phyloP scores from a whole-genome alignment of 2,797 vertebrate species.

The Lophotriccus pileatus region DNA sequence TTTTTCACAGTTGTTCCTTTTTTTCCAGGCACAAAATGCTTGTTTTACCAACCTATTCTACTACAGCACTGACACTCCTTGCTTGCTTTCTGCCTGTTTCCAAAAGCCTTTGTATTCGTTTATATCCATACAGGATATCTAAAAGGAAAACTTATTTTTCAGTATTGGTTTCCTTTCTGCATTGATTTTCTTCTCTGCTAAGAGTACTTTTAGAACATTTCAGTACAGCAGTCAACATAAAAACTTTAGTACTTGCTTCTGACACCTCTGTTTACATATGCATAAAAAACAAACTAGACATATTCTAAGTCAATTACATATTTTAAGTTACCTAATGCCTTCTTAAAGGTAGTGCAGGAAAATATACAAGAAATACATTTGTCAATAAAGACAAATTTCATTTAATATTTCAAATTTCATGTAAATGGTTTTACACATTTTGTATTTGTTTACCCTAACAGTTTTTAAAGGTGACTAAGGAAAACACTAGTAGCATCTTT shows the following conservation, averaged over 20 bases:
- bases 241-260: not conserved
- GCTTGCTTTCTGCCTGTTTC: not conserved
- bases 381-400: not conserved
- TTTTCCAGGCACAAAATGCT: not conserved
- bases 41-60: not conserved
- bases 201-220: not conserved
- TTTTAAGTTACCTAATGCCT: not conserved
- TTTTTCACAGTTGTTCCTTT: not conserved
- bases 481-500: not conserved
- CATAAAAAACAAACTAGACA: not conserved
- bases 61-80: not conserved
- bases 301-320: not conserved
- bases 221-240: not conserved
- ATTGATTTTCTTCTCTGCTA: not conserved
- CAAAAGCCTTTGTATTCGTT: not conserved
- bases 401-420: not conserved
- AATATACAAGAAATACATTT: not conserved
- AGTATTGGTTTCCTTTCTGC: not conserved
- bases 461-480: not conserved
- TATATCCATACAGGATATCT: not conserved
- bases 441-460: not conserved
- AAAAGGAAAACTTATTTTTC: not conserved
- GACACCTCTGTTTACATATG: not conserved
- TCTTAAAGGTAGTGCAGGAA: not conserved
- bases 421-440: not conserved